Conservation (phyloP, 2,888 invertebrate species). For the Oeneis ivallda region DNA sequence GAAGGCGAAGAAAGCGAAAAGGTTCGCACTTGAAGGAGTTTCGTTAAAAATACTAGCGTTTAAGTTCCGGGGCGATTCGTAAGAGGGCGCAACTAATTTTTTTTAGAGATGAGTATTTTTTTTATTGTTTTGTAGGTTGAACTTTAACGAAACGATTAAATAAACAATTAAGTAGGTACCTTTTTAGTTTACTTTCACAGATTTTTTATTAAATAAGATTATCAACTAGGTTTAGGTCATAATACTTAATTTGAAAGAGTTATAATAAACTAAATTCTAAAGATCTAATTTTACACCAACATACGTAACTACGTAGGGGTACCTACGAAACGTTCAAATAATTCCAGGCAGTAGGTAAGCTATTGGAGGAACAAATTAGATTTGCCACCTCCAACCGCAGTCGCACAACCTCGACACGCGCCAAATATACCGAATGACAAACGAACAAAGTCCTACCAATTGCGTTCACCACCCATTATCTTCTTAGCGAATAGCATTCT, state of each 20-base stretch:
- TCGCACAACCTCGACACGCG: slow-evolving; percentile 42
- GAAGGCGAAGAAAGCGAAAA: slow-evolving; percentile 78
- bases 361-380: slow-evolving; percentile 23
- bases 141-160: no score
- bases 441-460: slow-evolving; percentile 54
- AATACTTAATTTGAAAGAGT: background rate
- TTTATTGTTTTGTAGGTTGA: background rate
- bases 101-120: background rate
- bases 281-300: background rate
- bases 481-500: slow-evolving; percentile 77
- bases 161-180: no score
- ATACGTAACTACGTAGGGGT: background rate
- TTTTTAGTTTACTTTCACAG: background rate
- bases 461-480: slow-evolving; percentile 65
- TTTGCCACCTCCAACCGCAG: slow-evolving; percentile 46
- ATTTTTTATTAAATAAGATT: background rate
- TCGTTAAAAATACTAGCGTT: slow-evolving; percentile 69
- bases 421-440: slow-evolving; percentile 63
- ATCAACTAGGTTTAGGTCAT: background rate
- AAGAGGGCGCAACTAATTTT: slow-evolving; percentile 64
- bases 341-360: background rate
- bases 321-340: background rate
- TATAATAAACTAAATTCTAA: background rate
- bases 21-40: slow-evolving; percentile 74
- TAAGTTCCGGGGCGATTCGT: slow-evolving; percentile 53